Base-by-base conservation (phyloP, 2,888 invertebrate genomes). In the Tinea semifulvella region DNA sequence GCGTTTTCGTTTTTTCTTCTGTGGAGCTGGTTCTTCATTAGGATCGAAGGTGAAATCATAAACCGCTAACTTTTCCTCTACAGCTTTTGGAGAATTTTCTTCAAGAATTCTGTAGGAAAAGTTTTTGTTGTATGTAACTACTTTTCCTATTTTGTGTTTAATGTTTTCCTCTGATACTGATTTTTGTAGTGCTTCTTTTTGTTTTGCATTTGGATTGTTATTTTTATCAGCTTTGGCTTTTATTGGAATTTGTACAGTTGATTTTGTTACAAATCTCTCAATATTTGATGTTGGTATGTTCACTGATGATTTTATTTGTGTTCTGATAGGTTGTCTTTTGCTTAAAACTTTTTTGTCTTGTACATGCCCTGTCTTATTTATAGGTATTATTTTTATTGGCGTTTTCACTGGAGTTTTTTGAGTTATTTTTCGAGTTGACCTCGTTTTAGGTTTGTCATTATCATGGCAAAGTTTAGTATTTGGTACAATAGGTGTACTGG, bases 21-120 rank as follows among this genome's bases (percentile, higher is more conserved):
- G 60, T 13, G 67, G 68, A 43, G 62, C 53, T 8, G 80, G 79
- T 56, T 81, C 80, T 39, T 80, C 76, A 48, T 60, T 59, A 0
- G 81, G 80, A 49, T 82, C 75, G 62, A 59, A 81, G 13, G 79
- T 79, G 45, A 82, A 82, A 51, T 82, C 81, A 55, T 82, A 82
- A 2, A 80, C 55, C 57, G 79, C 77, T 46, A 63, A 48, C 38
- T 63, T 60, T 48, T 61, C 61, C 6, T 57, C 56, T 47, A 45
- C 25, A 22, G 54, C 53, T 48, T 62, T 55, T 7, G 46, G 18
- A 8, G 27, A 27, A 47, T 60, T 65, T 2, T 66, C 60, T 43
- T 68, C 69, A 43, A 73, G 56, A 11, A 74, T 51, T 22, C 22
- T 40, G 18, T 36, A 36, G 11, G 36, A 36, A 10, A 18, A 36